phyloP scores from a whole-genome alignment of 2,888 invertebrate species.

The Tipula confusa region DNA sequence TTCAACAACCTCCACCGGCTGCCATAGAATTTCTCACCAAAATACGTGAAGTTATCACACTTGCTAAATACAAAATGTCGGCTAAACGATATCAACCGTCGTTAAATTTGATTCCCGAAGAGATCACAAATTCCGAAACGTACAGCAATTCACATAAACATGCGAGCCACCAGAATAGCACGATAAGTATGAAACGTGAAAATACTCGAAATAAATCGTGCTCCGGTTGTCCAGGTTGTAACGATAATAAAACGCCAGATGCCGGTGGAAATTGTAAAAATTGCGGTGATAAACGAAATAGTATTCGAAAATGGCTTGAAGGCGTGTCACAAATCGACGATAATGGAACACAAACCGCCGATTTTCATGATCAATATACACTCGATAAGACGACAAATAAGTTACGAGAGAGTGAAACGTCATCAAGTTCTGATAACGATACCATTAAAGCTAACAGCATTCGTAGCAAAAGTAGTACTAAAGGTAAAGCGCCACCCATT shows the following conservation, averaged over 20 bases:
- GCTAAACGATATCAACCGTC: constrained; percentile 75
- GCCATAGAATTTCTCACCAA: constrained; percentile 84
- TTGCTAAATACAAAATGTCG: constrained; percentile 84
- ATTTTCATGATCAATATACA: neutral
- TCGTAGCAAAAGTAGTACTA: constrained; percentile 41
- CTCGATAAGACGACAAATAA: neutral
- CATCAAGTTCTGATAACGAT: constrained; percentile 44
- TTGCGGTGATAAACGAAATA: constrained; percentile 67
- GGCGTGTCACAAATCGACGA: constrained; percentile 55
- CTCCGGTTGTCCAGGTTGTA: constrained; percentile 66
- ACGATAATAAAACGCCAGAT: constrained; percentile 38
- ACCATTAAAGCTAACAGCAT: constrained; percentile 34
- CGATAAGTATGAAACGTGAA: constrained; percentile 58
- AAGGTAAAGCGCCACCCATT: constrained; percentile 39
- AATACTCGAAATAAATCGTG: constrained; percentile 55
- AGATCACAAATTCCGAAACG: constrained; percentile 55
- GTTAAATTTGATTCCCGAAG: constrained; percentile 76
- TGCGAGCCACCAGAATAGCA: constrained; percentile 55
- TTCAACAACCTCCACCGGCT: constrained; percentile 85
- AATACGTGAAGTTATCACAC: constrained; percentile 84
- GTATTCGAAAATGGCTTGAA: constrained; percentile 72
- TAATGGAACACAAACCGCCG: constrained; percentile 38
- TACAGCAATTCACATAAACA: constrained; percentile 40
- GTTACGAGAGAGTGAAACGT: constrained; percentile 44
- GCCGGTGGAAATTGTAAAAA: constrained; percentile 42